Base-by-base conservation (phyloP, 2,888 invertebrate genomes). In the Troilus luridus region DNA sequence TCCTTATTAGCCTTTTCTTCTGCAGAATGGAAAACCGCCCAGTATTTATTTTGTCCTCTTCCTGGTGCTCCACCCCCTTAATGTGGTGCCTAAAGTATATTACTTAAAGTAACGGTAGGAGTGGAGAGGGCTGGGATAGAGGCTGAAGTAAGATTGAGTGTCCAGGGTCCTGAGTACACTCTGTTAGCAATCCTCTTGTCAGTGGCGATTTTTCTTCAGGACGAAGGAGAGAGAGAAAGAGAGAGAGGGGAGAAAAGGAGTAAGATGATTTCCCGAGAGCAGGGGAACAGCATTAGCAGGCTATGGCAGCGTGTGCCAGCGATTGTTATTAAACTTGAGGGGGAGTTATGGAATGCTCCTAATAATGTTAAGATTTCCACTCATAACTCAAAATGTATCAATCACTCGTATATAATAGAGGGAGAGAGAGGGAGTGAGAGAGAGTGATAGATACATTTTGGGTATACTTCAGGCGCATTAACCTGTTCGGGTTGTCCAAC, bases 81-180 rank as follows among this genome's bases (percentile, higher is more conserved):
- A 11, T 14, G 24, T 67, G 24, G 24, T 24, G 67, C 67, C 67
- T 67, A 67, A 67, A 67, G 67, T 67, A 67, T 67, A 67, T 67
- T 67, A 67, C 67, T 67, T 67, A 67, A 27, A 67, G 67, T 67
- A 67, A 67, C 67, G 5, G 67, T 24, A 27, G 67, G 24, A 59
- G 11, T 8, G 21, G 11, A 21, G 21, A 21, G 21, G 14, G n/a
- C 24, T 24, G n/a, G 24, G 64, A 24, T 24, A 67, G 67, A 27
- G 67, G 67, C 14, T 27, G 67, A 67, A 67, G 67, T 67, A 67
- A 67, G 67, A 67, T 67, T 67, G 67, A 67, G 67, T 67, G 24
- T 0, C 67, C 67, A 14, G 3, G 14, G 24, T 7, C 24, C 67
- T 27, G 24, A 27, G 67, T 27, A 27, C 67, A 67, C 67, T 67